Base-by-base conservation (phyloP, 2,113 vertebrate genomes). In the Gobiocypris rarus region DNA sequence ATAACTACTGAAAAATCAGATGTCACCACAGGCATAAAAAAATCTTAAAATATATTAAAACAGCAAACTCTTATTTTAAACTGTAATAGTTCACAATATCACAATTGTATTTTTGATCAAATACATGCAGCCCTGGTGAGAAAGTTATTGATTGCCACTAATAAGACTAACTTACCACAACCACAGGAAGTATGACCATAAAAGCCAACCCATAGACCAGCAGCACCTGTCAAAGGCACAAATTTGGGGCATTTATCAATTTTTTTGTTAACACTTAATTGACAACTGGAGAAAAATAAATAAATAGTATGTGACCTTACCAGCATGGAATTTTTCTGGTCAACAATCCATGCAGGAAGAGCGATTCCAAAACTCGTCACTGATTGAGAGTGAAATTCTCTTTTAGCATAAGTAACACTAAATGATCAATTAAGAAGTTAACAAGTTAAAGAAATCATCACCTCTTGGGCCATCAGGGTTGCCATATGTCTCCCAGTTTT, bases 291-390 rank as follows among this genome's bases (percentile, higher is more conserved):
- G 1, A 52, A 19, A 38, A 11, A 45, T 5, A 82, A 24, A 22
- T 38, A 5, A 52, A 13, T 2, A 76, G 28, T 14, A 14, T 11
- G n/a, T 31, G 24, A 45, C 91, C 89, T 88, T 92, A 99, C 98
- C 96, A 98, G 94, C 96, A 99, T 97, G 6, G 98, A 99, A 90
- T 99, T 99, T 92, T 99, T 99, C 94, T 98, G 97, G 94, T 99
- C 98, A 88, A 99, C 98, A 86, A 99, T 99, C 98, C 98, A 99
- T 82, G 98, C 97, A 87, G 98, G 98, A 83, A 99, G 92, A 38
- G 97, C 98, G 74, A 99, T 99, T 83, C 97, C 98, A 22, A 99
- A 99, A 79, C 96, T 98, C 84, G 97, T 98, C 71, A 96, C 98
- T 99, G 86, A 56, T 48, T 43, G 41, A 69, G 3, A 50, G 15